phyloP scores from a whole-genome alignment of 2,113 vertebrate genomes.

The Pleuronectes platessa region DNA sequence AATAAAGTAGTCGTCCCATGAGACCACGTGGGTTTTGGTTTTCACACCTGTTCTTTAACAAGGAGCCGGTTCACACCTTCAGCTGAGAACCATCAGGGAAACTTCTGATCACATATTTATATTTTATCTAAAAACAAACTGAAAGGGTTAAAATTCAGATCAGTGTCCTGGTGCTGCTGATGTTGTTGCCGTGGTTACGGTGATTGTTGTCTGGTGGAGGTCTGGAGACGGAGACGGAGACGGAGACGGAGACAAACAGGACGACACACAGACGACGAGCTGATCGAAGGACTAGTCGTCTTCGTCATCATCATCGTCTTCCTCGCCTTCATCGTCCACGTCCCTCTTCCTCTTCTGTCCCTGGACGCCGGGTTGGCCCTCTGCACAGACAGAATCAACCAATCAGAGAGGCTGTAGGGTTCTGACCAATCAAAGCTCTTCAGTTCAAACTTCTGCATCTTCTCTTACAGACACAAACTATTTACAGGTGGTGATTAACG shows the following conservation, averaged over 20 bases:
- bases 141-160: slow-evolving; percentile 29
- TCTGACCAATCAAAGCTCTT: not conserved
- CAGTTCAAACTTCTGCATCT: too few species aligned
- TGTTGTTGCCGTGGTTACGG: not conserved
- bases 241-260: slow-evolving; percentile 39
- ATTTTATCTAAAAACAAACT: slow-evolving; percentile 59
- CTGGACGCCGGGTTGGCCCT: slow-evolving; percentile 31
- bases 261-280: slow-evolving; percentile 21
- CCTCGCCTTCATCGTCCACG: slow-evolving; percentile 69
- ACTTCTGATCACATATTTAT: slow-evolving; percentile 52
- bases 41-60: not conserved
- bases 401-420: slow-evolving; percentile 21
- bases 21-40: not conserved
- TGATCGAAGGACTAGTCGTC: slow-evolving; percentile 45
- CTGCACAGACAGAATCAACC: slow-evolving; percentile 39
- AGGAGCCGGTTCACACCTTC: slow-evolving; percentile 4
- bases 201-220: slow-evolving; percentile 26
- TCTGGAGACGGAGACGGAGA: slow-evolving; percentile 9
- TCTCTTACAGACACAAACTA: too few species aligned
- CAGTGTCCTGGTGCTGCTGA: slow-evolving; percentile 25
- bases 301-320: slow-evolving; percentile 66
- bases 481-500: too few species aligned
- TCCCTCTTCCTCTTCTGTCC: slow-evolving; percentile 76
- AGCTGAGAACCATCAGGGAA: slow-evolving; percentile 24
- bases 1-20: too few species aligned